Base-by-base conservation (phyloP, 2,888 invertebrate genomes). In the Archaeoteleia sp. region DNA sequence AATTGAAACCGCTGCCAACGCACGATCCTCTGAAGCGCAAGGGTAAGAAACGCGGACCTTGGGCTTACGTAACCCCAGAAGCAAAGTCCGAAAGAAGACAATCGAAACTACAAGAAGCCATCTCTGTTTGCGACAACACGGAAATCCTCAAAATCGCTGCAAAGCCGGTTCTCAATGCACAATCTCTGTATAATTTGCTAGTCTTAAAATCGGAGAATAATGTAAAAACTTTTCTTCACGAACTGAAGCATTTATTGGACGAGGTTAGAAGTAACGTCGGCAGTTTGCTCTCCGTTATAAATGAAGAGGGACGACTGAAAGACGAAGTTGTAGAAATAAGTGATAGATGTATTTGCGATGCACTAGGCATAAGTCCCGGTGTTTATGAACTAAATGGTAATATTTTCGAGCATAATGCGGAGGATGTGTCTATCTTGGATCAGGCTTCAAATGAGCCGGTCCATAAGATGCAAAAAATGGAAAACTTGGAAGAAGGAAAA, bases 41-140 rank as follows among this genome's bases (percentile, higher is more conserved):
- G 70, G 83, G 85, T 0, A 83, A 85, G 40, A 82, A 84, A 60
- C 78, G 84, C 0, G 83, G 82, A 0, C 83, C 84, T 5, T 84
- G 83, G 83, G 84, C 83, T 1, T 84, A 84, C 32, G 81, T 80
- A 0, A 84, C 84, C 0, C 84, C 84, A 1, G 80, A 81, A 66
- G 79, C 84, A 1, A 83, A 85, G 51, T 79, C 82, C 5, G 79
- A 83, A 46, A 74, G 84, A 35, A 74, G 83, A 8, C 82, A 84
- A 40, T 60, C 75, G 0, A 84, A 84, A 58, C 70, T 84, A 70
- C 70, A 74, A 25, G 83, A 84, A 70, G 84, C 83, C 0, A 82
- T 84, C 9, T 80, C 84, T 0, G 82, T 80, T 0, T 84, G 84
- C 37, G 81, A 83, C 20, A 76, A 77, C 53, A 13, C 66, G 1